Evolutionary conservation across 2,797 vertebrate genomes (phyloP).

Genomic region (Alca torda): DNA sequence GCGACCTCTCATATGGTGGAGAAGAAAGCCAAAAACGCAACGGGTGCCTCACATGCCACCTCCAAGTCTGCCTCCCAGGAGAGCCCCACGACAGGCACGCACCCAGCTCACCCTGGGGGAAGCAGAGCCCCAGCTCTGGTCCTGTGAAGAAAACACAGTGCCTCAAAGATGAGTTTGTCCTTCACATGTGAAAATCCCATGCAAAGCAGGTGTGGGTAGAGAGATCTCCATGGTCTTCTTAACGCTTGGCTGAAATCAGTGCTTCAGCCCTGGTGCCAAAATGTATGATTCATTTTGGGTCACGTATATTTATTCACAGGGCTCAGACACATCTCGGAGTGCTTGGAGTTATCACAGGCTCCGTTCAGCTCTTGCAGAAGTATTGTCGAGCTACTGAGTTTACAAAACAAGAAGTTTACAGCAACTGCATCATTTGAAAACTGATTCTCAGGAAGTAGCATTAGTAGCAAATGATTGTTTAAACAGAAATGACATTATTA

Average conservation of each 20-base stretch:
- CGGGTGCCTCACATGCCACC: rapidly evolving
- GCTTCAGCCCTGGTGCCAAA: not conserved
- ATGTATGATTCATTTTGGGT: rapidly evolving
- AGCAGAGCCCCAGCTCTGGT: not conserved
- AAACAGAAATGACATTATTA: not conserved
- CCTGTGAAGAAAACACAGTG: not conserved
- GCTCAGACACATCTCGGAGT: not conserved
- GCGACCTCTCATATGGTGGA: not conserved
- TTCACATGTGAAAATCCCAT: not conserved
- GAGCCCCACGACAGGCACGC: rapidly evolving
- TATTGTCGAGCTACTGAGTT: not conserved
- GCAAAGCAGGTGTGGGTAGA: not conserved
- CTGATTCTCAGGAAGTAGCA: not conserved
- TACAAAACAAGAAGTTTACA: not conserved
- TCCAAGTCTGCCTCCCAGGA: not conserved
- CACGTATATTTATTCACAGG: rapidly evolving
- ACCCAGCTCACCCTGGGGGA: rapidly evolving
- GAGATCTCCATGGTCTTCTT: not conserved
- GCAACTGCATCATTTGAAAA: not conserved
- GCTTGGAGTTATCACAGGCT: not conserved
- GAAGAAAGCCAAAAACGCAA: not conserved
- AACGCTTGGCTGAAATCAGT: not conserved
- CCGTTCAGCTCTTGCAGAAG: not conserved
- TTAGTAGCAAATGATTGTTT: not conserved
- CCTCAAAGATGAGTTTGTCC: not conserved